Evolutionary conservation across 2,113 vertebrate species (phyloP), one percentile per base, ranked within the genome.

Genomic region (Ceyx margarethae): DNA sequence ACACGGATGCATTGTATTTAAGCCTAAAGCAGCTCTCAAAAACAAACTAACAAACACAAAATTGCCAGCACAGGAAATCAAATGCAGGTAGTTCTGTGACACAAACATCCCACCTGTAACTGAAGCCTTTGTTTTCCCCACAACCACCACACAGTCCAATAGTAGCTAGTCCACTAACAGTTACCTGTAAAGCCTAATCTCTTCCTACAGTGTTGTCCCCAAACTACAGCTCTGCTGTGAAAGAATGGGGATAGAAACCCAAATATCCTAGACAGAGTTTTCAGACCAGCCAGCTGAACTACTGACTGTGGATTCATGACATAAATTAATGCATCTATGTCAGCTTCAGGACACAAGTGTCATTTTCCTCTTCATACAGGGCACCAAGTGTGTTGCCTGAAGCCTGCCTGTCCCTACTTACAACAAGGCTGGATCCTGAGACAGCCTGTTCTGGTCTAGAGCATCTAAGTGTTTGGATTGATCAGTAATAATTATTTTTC

Each of bases 321-420:
- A 61, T n/a, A 79, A 74, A 50, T 33, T 21, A 51, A 60, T 11
- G 9, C 8, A 35, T 56, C 78, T 43, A 48, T 4, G 2, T 11
- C 0, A 3, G 14, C 19, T 33, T 74, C 28, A 45, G 48, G 15
- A 53, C 33, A 46, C 7, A 51, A 45, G 9, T 2, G 5, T 12
- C 31, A 65, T 46, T 56, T 14, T 66, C 42, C 42, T 31, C 18
- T 6, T 46, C 50, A 51, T 58, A n/a, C 18, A 83, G 9, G 42
- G 25, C 35, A 50, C 16, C 0, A 0, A n/a, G 16, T 8, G 3
- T 5, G 31, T 6, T 3, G 0, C 28, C n/a, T 15, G 2, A 40
- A 35, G 35, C 17, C n/a, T 29, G 42, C 21, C 12, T 28, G 56
- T 23, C 46, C 25, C 48, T 8, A 31, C 21, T 29, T 51, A 45